Evolutionary conservation across 2,797 vertebrate genomes (phyloP).

Genomic region (Tragopan temminckii): DNA sequence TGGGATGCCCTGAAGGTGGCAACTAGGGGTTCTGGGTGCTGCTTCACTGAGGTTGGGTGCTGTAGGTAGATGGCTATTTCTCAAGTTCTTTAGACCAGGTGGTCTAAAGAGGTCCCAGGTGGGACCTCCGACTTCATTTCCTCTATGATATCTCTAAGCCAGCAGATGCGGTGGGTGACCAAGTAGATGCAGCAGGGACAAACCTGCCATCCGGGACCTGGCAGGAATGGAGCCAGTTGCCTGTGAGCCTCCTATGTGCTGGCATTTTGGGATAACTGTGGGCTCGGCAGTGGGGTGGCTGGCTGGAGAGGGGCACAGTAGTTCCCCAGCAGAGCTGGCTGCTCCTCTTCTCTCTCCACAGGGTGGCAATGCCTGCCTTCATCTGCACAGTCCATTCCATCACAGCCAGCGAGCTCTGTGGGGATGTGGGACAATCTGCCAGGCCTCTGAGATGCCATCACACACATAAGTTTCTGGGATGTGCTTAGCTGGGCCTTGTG

Average conservation of each 20-base stretch:
- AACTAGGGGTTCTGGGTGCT: background rate
- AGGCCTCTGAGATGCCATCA: background rate
- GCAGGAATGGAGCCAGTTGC: background rate
- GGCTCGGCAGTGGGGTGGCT: background rate
- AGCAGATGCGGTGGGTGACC: background rate
- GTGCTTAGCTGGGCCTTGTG: background rate
- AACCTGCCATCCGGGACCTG: background rate
- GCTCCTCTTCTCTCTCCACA: constrained; percentile 58
- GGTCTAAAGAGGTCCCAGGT: no score
- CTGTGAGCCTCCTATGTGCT: fast-evolving
- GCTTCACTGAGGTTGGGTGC: background rate
- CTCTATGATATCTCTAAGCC: fast-evolving
- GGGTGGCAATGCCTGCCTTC: constrained; percentile 72
- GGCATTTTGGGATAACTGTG: background rate
- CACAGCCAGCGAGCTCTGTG: background rate
- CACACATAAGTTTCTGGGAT: background rate
- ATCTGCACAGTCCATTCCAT: background rate
- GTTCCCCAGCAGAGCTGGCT: background rate
- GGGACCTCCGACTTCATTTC: background rate
- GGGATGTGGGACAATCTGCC: background rate
- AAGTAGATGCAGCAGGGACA: fast-evolving
- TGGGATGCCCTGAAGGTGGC: background rate
- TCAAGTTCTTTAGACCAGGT: background rate
- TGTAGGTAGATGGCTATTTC: background rate
- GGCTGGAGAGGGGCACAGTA: background rate